These are phyloP conservation scores for Premnoplex brunnescens DNA, from an alignment of 2,797 vertebrate species.

Conservation along the genomic window DNA sequence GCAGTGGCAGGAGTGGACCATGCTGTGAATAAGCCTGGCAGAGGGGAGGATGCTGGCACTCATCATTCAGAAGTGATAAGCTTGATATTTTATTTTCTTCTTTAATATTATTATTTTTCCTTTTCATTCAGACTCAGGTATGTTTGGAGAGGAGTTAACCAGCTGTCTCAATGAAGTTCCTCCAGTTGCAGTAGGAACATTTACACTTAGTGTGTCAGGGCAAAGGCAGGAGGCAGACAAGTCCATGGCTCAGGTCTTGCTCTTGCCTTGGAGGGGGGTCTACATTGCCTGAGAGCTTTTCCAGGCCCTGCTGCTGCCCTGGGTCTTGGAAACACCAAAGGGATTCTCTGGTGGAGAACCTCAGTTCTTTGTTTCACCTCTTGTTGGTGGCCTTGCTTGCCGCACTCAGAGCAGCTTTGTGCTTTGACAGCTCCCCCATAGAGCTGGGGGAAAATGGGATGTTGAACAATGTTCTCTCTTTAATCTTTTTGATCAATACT, in stretches of 20 bases:
- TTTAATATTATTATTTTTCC: fast-evolving
- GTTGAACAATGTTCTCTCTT: background rate
- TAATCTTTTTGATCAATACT: background rate
- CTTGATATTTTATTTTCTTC: background rate
- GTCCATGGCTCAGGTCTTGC: background rate
- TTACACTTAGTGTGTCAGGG: background rate
- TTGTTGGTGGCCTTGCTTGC: background rate
- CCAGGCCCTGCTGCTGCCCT: background rate
- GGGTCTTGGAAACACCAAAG: background rate
- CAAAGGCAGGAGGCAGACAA: background rate
- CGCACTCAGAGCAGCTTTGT: background rate
- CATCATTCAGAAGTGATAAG: background rate
- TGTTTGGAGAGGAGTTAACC: background rate
- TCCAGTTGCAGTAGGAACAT: background rate
- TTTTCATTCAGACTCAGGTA: background rate
- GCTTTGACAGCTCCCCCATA: background rate
- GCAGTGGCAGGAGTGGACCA: background rate
- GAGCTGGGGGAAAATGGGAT: background rate
- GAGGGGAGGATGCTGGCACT: background rate
- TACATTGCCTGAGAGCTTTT: background rate
- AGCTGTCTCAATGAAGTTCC: background rate
- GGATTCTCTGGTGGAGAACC: background rate
- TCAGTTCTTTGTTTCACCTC: background rate
- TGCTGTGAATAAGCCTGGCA: background rate
- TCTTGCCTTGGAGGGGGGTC: background rate